Percentiles rank a stretch among this genome's conserved stretches.
These are phyloP conservation scores for Cliona cf. orientalis DNA, from an alignment of 37 sponge, comb jelly and placozoan genomes.

Conservation along the genomic window DNA sequence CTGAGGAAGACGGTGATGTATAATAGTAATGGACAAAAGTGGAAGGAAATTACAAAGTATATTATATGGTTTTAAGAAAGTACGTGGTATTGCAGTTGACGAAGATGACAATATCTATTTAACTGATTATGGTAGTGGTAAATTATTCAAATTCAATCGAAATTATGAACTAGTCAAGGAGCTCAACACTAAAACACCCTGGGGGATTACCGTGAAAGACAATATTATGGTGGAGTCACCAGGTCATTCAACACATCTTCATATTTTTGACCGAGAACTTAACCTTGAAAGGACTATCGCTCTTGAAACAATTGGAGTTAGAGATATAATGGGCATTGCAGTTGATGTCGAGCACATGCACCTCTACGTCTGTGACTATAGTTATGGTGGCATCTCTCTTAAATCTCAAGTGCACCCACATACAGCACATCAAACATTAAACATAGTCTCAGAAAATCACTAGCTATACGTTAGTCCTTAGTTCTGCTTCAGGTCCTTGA, in stretches of 20 bases:
- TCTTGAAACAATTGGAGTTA: background rate
- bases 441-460: too few species aligned
- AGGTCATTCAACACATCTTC: too few species aligned
- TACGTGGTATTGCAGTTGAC: slow-evolving; percentile 11
- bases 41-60: background rate
- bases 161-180: background rate
- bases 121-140: background rate
- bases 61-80: background rate
- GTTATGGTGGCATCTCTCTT: background rate
- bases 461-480: too few species aligned
- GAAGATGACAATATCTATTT: slow-evolving; percentile 17
- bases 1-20: background rate
- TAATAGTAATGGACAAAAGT: slow-evolving; percentile 3
- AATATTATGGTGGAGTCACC: background rate
- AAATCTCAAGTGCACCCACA: too few species aligned
- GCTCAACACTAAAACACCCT: too few species aligned
- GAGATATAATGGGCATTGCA: background rate
- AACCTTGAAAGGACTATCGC: background rate
- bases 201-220: background rate
- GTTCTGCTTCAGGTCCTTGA: too few species aligned
- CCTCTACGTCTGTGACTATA: slow-evolving; percentile 25
- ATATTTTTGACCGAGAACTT: background rate
- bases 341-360: slow-evolving; percentile 8
- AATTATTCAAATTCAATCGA: slow-evolving; percentile 5
- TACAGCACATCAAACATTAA: too few species aligned